Conservation (phyloP, 2,797 vertebrate genomes). For the Graptemys geographica region DNA sequence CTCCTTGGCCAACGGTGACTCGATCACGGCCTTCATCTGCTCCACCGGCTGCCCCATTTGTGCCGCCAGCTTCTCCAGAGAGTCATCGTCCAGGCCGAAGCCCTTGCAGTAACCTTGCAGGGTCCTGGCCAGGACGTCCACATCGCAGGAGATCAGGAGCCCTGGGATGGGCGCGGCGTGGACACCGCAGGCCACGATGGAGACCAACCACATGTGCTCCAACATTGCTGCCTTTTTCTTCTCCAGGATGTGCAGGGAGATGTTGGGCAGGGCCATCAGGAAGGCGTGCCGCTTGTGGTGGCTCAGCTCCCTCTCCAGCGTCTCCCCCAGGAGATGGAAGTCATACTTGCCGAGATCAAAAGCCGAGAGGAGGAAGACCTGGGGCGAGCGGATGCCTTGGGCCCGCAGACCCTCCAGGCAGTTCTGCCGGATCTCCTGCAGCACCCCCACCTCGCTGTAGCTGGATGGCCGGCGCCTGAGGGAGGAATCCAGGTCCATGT, state of each 20-base stretch:
- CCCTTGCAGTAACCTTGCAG: constrained; percentile 75
- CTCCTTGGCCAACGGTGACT: constrained; percentile 70
- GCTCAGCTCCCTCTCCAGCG: not conserved
- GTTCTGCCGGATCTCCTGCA: not conserved
- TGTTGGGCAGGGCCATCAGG: not conserved
- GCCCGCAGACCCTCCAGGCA: not conserved
- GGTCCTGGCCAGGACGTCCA: constrained; percentile 67
- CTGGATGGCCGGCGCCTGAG: not conserved
- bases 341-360: not conserved
- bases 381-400: not conserved
- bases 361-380: constrained; percentile 1
- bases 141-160: constrained; percentile 72
- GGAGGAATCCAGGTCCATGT: constrained; percentile 30
- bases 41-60: constrained; percentile 73
- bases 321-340: not conserved
- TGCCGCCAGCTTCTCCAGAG: constrained; percentile 74
- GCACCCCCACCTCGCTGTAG: not conserved
- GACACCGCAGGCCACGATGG: constrained; percentile 66
- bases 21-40: constrained; percentile 74
- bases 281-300: not conserved
- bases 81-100: constrained; percentile 79
- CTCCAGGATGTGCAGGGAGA: constrained; percentile 72
- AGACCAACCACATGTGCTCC: constrained; percentile 73
- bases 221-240: constrained; percentile 69
- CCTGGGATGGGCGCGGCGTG: constrained; percentile 62